Evolutionary conservation across 1,140 invertebrate species (phyloP).

Genomic region (Listronotus bonariensis): DNA sequence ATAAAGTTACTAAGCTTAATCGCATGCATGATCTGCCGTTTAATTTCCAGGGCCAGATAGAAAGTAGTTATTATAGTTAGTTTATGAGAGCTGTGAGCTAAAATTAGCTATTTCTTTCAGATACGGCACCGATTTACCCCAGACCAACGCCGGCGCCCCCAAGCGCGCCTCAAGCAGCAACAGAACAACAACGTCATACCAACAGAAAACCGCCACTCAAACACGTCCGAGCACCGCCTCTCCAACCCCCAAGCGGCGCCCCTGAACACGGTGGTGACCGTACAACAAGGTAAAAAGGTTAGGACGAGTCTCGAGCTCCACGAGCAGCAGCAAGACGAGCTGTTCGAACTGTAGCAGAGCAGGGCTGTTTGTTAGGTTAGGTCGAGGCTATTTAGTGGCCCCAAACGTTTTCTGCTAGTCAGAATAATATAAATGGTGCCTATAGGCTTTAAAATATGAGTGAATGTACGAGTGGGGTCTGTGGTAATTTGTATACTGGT

Average conservation of each 20-base stretch:
- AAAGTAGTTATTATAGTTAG: too few relatives aligned
- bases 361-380: background rate
- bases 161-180: slow-evolving; percentile 21
- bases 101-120: slow-evolving; percentile 14
- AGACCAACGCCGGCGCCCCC: slow-evolving; percentile 15
- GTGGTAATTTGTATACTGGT: too few relatives aligned
- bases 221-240: too few relatives aligned
- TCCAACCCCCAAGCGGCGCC: slow-evolving; percentile 5
- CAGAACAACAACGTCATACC: slow-evolving; percentile 14
- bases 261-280: slow-evolving; percentile 26
- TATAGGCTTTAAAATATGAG: too few relatives aligned
- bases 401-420: too few relatives aligned
- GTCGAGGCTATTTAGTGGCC: background rate
- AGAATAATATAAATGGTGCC: too few relatives aligned
- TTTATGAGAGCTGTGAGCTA: too few relatives aligned
- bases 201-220: background rate
- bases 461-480: too few relatives aligned
- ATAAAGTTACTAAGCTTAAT: too few relatives aligned
- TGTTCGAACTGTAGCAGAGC: slow-evolving; percentile 83
- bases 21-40: too few relatives aligned
- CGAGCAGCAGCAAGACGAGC: slow-evolving; percentile 83
- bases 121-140: slow-evolving; percentile 14
- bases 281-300: slow-evolving; percentile 75
- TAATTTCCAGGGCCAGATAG: too few relatives aligned
- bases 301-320: slow-evolving; percentile 77